phyloP scores from a whole-genome alignment of 2,113 vertebrate species.

The Callipepla squamata region DNA sequence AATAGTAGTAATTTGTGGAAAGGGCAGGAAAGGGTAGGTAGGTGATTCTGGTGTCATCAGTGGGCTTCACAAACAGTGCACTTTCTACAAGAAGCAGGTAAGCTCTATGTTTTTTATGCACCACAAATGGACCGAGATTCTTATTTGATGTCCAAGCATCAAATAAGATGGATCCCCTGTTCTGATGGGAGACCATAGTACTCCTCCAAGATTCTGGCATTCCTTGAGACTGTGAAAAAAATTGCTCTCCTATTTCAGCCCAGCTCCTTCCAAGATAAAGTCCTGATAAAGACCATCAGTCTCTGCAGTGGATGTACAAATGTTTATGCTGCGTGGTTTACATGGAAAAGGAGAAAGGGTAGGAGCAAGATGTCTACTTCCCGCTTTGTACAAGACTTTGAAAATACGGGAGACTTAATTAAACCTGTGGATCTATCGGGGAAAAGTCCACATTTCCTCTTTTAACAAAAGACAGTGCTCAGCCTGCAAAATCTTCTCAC shows the following conservation, averaged over 20 bases:
- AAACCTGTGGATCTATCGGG: background rate
- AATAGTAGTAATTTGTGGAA: background rate
- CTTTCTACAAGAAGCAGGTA: background rate
- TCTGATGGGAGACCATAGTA: background rate
- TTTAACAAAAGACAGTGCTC: background rate
- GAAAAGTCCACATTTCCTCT: background rate
- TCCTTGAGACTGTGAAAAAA: background rate
- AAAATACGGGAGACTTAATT: background rate
- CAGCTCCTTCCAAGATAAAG: background rate
- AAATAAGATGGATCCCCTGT: background rate
- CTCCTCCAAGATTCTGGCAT: background rate
- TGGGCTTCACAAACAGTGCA: background rate
- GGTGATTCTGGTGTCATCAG: background rate
- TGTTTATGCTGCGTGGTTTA: background rate
- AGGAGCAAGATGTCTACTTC: background rate
- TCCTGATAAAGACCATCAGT: background rate
- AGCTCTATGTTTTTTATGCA: background rate
- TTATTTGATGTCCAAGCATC: background rate
- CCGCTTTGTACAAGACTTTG: background rate
- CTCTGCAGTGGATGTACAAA: background rate
- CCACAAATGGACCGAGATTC: background rate
- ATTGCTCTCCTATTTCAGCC: background rate
- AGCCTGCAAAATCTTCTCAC: slow-evolving; percentile 23
- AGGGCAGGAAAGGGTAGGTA: background rate
- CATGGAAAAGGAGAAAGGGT: background rate